Percentiles rank a stretch among this genome's conserved stretches.
Evolutionary conservation across 2,797 vertebrate genomes (phyloP).

Genomic region (Oryzias dopingdopingensis): DNA sequence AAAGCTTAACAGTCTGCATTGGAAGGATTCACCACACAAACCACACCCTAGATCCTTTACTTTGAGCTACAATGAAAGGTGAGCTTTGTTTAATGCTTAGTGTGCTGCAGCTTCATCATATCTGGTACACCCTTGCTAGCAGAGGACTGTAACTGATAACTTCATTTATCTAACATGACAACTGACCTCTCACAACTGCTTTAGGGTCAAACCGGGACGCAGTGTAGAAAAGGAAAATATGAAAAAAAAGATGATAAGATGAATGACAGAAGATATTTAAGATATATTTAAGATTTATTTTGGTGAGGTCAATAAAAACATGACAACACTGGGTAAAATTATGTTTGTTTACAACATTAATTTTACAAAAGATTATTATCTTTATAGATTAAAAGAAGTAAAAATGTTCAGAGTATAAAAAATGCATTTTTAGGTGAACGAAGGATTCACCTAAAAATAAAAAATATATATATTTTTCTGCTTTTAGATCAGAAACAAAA

Average conservation of each 20-base stretch:
- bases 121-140: constrained; percentile 11
- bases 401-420: too few relatives aligned
- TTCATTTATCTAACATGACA: constrained; percentile 57
- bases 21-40: constrained; percentile 1
- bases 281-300: too few relatives aligned
- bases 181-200: constrained; percentile 40
- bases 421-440: too few relatives aligned
- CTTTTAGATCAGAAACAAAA: too few relatives aligned
- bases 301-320: too few relatives aligned
- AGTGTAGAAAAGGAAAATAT: constrained; percentile 15
- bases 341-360: too few relatives aligned
- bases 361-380: too few relatives aligned
- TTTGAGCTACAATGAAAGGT: constrained; percentile 10
- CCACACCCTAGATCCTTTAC: neutral
- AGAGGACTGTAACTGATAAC: constrained; percentile 39
- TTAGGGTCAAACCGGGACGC: constrained; percentile 30
- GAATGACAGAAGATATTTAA: too few relatives aligned
- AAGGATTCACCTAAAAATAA: too few relatives aligned
- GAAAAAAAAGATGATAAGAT: constrained; percentile 1
- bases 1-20: neutral
- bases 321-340: too few relatives aligned
- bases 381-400: too few relatives aligned
- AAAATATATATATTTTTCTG: too few relatives aligned
- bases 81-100: constrained; percentile 19
- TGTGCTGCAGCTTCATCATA: constrained; percentile 20